A percentile compares a stretch with the other conserved stretches of the same genome.
phyloP scores from a whole-genome alignment of 2,888 invertebrate species.

The Diaphora mendica region DNA sequence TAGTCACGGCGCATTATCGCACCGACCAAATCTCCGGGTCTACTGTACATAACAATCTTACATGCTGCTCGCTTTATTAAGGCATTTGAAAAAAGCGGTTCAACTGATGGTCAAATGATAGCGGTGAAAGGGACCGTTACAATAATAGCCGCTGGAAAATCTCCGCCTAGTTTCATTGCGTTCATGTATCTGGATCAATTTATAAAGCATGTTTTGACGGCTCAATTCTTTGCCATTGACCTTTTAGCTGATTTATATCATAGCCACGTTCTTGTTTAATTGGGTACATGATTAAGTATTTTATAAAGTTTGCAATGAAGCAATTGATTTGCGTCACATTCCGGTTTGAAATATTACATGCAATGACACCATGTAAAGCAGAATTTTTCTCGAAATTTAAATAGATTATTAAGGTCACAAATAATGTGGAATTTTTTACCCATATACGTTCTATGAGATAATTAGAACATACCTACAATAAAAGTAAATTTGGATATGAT shows the following conservation, averaged over 20 bases:
- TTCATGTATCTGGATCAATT: slow-evolving; percentile 67
- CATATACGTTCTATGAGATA: slow-evolving; percentile 60
- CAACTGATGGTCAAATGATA: slow-evolving; percentile 84
- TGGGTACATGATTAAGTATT: slow-evolving; percentile 48
- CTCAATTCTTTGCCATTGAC: slow-evolving; percentile 61
- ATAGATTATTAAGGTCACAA: slow-evolving; percentile 32
- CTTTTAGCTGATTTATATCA: slow-evolving; percentile 60
- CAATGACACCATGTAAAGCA: slow-evolving; percentile 18
- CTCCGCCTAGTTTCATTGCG: slow-evolving; percentile 68
- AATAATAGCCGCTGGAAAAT: slow-evolving; percentile 78
- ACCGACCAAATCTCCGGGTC: slow-evolving; percentile 79
- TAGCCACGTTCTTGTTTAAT: slow-evolving; percentile 49
- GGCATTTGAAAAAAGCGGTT: slow-evolving; percentile 81
- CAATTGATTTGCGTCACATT: slow-evolving; percentile 46
- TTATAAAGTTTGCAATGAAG: slow-evolving; percentile 39
- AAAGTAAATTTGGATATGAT: slow-evolving; percentile 47
- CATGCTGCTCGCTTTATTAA: slow-evolving; percentile 83
- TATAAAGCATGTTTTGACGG: slow-evolving; percentile 63
- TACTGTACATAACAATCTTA: slow-evolving; percentile 83
- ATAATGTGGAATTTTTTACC: slow-evolving; percentile 61
- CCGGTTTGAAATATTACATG: slow-evolving; percentile 37
- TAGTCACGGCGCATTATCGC: slow-evolving; percentile 83
- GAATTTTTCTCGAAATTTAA: slow-evolving; percentile 2
- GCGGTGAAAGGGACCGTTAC: slow-evolving; percentile 85
- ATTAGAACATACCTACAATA: slow-evolving; percentile 53